phyloP scores from a whole-genome alignment of 1,140 invertebrate genomes.

The Meloidogyne floridensis region DNA sequence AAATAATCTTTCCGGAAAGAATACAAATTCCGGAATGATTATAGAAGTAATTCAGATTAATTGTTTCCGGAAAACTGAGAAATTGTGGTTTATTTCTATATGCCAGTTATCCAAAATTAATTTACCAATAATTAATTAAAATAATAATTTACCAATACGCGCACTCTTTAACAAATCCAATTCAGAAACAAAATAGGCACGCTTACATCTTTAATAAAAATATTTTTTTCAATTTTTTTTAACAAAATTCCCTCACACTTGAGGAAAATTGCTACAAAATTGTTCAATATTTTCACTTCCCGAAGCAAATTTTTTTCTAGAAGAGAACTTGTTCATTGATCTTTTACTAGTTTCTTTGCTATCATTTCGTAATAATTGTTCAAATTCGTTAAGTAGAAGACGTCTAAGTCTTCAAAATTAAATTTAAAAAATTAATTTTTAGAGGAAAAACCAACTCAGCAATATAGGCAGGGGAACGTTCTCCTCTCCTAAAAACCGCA shows the following conservation, averaged over 20 bases:
- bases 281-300: neutral
- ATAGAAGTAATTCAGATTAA: neutral
- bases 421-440: slow-evolving; percentile 15
- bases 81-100: neutral
- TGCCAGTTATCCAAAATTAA: no score
- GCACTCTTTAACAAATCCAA: slow-evolving; percentile 65
- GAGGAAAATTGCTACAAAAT: slow-evolving; percentile 22
- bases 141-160: slow-evolving; percentile 29
- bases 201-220: slow-evolving; percentile 41
- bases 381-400: slow-evolving; percentile 46
- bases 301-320: slow-evolving; percentile 10
- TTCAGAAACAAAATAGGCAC: slow-evolving; percentile 61
- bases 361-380: slow-evolving; percentile 37
- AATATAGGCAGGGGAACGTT: slow-evolving; percentile 49
- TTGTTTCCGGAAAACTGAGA: neutral
- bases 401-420: slow-evolving; percentile 41
- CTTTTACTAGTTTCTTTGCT: slow-evolving; percentile 26
- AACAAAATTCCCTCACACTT: neutral
- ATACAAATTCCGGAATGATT: neutral
- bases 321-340: slow-evolving; percentile 9
- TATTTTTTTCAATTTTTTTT: neutral
- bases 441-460: slow-evolving; percentile 52
- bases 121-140: neutral
- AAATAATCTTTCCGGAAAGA: no score
- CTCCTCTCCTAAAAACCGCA: slow-evolving; percentile 62